Percentiles rank a stretch among this genome's conserved stretches.
Conservation (phyloP, 2,888 invertebrate genomes). For the Acanthacorydalis orientalis region DNA sequence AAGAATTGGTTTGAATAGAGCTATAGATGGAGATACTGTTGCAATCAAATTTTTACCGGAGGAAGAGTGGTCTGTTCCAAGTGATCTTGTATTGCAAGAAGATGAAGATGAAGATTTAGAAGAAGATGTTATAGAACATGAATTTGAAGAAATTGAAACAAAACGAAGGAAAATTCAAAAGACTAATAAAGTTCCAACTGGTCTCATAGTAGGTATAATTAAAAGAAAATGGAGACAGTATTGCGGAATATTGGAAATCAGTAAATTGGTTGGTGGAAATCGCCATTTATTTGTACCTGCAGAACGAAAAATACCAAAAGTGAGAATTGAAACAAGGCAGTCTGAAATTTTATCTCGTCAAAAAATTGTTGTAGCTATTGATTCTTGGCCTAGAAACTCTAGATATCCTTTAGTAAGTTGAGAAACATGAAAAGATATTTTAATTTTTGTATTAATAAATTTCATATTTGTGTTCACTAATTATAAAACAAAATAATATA, state of each 20-base stretch:
- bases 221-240: conserved; percentile 94
- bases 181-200: conserved; percentile 38
- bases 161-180: conserved; percentile 15
- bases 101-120: conserved; percentile 44
- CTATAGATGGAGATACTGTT: conserved; percentile 87
- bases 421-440: background rate
- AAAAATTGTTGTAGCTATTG: conserved; percentile 78
- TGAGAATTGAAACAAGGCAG: conserved; percentile 90
- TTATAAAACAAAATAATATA: too few relatives aligned
- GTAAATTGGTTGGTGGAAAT: conserved; percentile 36
- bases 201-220: conserved; percentile 83
- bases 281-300: conserved; percentile 88
- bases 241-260: conserved; percentile 84
- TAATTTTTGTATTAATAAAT: too few relatives aligned
- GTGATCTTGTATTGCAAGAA: conserved; percentile 66
- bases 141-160: conserved; percentile 10
- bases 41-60: conserved; percentile 80
- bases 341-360: conserved; percentile 63
- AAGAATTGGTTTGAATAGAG: conserved; percentile 70
- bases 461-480: too few relatives aligned
- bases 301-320: conserved; percentile 83
- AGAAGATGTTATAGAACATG: conserved; percentile 48
- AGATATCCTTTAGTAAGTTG: conserved; percentile 60
- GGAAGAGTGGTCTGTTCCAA: conserved; percentile 80
- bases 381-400: conserved; percentile 89